These are phyloP conservation scores for Cephus runcator DNA, from an alignment of 2,888 invertebrate species.

Conservation along the genomic window DNA sequence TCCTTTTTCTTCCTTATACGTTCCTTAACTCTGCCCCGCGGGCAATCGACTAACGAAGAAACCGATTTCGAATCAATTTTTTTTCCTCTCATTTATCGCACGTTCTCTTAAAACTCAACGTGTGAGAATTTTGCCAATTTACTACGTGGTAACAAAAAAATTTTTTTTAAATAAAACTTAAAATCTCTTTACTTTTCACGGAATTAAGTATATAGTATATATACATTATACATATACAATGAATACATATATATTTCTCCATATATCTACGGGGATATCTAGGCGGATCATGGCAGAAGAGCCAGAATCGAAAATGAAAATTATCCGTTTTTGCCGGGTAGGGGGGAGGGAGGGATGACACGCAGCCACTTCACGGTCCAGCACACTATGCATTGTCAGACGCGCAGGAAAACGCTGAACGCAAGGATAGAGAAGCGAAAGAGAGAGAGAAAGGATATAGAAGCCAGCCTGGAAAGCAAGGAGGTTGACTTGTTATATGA, in stretches of 20 bases:
- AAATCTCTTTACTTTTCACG: not conserved
- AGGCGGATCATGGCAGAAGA: not conserved
- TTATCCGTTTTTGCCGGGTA: not conserved
- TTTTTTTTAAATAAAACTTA: not conserved
- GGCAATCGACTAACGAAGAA: slow-evolving; percentile 32
- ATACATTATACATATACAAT: not conserved
- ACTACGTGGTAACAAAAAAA: not conserved
- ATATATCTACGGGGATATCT: not conserved
- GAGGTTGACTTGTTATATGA: slow-evolving; percentile 21
- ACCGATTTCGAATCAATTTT: not conserved
- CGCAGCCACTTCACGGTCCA: slow-evolving; percentile 5
- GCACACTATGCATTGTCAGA: not conserved
- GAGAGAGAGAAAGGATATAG: not conserved
- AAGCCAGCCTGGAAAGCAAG: slow-evolving; percentile 7
- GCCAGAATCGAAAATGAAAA: slow-evolving; percentile 1
- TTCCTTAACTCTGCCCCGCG: slow-evolving; percentile 43
- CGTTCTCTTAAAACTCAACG: not conserved
- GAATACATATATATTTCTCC: too few species aligned
- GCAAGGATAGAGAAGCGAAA: slow-evolving; percentile 15
- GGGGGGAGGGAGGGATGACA: not conserved
- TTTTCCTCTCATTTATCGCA: not conserved
- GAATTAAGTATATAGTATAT: not conserved
- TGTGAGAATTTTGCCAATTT: slow-evolving; percentile 13
- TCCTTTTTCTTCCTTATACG: slow-evolving; percentile 38
- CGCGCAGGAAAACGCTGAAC: slow-evolving; percentile 35